Conservation (phyloP, 2,113 vertebrate species). For the Polyodon spathula region DNA sequence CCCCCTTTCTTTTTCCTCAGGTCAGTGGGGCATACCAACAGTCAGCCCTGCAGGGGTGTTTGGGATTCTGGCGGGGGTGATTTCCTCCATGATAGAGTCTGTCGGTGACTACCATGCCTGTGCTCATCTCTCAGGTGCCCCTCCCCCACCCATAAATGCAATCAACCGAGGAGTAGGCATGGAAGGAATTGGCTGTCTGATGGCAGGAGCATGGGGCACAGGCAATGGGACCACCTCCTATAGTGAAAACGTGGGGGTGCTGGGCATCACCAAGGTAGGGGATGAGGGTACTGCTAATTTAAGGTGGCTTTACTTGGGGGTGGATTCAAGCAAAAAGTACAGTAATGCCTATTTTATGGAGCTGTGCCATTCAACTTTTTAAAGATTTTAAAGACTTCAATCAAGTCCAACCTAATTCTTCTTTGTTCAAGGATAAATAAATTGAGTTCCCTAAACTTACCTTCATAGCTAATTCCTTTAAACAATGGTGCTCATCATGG, state of each 20-base stretch:
- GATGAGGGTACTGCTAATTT: neutral
- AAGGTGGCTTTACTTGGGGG: too few relatives aligned
- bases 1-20: conserved; percentile 41
- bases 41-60: conserved; percentile 84
- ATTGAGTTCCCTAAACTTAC: too few relatives aligned
- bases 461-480: too few relatives aligned
- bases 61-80: conserved; percentile 82
- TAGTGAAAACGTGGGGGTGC: conserved; percentile 85
- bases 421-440: too few relatives aligned
- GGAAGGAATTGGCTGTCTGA: conserved; percentile 82
- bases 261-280: conserved; percentile 87
- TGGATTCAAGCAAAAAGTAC: too few relatives aligned
- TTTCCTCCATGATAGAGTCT: conserved; percentile 91
- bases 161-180: conserved; percentile 84
- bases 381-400: too few relatives aligned
- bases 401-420: too few relatives aligned
- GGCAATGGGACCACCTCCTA: conserved; percentile 90
- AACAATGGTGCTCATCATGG: too few relatives aligned
- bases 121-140: conserved; percentile 79
- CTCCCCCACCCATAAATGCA: conserved; percentile 77
- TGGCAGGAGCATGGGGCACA: conserved; percentile 88
- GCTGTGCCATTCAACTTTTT: too few relatives aligned
- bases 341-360: too few relatives aligned
- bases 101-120: conserved; percentile 92
- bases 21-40: conserved; percentile 88